Evolutionary conservation across 2,797 vertebrate genomes (phyloP), one percentile per base, ranked within the genome.

Genomic region (Anas georgica): DNA sequence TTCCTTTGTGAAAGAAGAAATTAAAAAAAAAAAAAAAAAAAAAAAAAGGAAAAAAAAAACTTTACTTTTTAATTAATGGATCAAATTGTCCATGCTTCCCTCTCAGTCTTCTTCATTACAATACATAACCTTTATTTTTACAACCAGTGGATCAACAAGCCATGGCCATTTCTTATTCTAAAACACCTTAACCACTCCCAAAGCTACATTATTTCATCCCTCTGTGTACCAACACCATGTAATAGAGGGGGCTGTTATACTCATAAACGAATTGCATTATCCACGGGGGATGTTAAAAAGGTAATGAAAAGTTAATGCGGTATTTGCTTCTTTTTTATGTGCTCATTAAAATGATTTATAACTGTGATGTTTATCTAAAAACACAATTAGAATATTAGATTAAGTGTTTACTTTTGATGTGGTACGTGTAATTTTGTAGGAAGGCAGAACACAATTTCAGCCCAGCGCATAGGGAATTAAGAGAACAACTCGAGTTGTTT

Each of bases 241-340:
- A 74, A 41, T 11, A 77, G 75, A 68, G 39, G 7, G 78, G 68
- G 22, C n/a, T 91, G 39, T 87, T 94, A 66, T 59, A 88, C 13
- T 35, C 74, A 6, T 74, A 82, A 94, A 92, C 59, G 37, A 88
- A 86, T 70, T 86, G 45, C 48, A 60, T 67, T 90, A 60, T 91
- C 92, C 91, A 75, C 45, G 29, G 60, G 74, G 60, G 77, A 79
- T 60, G 77, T 37, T 92, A 82, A 72, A 91, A 95, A 93, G 85
- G 85, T 88, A 93, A 95, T 92, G 70, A 91, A 94, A 95, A 96
- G 70, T 84, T 94, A 95, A 95, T 91, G 85, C 72, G 80, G 22
- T 88, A 92, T 90, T 95, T 94, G 67, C 41, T 88, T 73, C 63
- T 86, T 94, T 92, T 76, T 75, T 37, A 86, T 84, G 46, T 55